Evolutionary conservation across 2,888 invertebrate species (phyloP).

Genomic region (Mythimna ferrago): DNA sequence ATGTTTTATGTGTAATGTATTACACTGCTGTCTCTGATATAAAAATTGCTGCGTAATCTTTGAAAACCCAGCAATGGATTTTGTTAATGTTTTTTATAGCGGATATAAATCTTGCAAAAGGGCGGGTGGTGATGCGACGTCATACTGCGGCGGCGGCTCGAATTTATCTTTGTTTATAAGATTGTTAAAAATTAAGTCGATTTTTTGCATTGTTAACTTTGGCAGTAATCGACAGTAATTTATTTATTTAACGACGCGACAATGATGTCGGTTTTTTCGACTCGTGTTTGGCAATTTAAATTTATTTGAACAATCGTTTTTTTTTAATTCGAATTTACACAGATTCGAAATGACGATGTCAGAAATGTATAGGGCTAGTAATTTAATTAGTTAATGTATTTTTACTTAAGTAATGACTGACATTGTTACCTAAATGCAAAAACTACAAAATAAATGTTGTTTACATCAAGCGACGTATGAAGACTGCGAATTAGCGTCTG

Average conservation of each 20-base stretch:
- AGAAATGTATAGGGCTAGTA: conserved; percentile 42
- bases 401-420: conserved; percentile 29
- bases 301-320: conserved; percentile 53
- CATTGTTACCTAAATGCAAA: conserved; percentile 34
- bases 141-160: conserved; percentile 85
- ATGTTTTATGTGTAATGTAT: conserved; percentile 63
- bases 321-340: conserved; percentile 35
- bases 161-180: conserved; percentile 85
- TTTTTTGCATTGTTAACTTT: conserved; percentile 79
- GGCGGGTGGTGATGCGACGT: conserved; percentile 81
- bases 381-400: conserved; percentile 47
- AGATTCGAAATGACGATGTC: conserved; percentile 45
- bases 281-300: conserved; percentile 54
- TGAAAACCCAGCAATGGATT: conserved; percentile 71
- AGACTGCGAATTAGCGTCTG: conserved; percentile 66
- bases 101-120: conserved; percentile 80
- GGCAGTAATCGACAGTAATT: conserved; percentile 68
- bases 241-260: conserved; percentile 70
- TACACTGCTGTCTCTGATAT: conserved; percentile 75
- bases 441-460: conserved; percentile 42
- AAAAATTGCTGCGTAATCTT: conserved; percentile 19
- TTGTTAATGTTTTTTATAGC: conserved; percentile 60
- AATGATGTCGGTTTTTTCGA: conserved; percentile 67
- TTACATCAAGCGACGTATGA: conserved; percentile 40
- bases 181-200: conserved; percentile 78